Conservation (phyloP, 2,888 invertebrate species). For the Microplitis manilae region DNA sequence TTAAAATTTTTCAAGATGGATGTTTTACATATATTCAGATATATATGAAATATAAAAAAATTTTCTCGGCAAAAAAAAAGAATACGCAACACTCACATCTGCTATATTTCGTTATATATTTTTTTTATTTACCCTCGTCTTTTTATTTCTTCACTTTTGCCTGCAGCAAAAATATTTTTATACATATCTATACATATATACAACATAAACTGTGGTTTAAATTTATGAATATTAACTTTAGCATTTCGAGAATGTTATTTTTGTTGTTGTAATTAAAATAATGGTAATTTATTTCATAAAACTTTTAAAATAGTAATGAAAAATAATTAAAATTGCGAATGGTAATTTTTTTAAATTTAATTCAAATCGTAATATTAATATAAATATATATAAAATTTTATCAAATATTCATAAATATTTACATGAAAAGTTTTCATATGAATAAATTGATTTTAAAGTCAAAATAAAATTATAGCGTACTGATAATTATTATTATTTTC, state of each 20-base stretch:
- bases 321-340: not conserved
- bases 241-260: not conserved
- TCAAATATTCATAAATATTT: too few relatives aligned
- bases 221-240: not conserved
- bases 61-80: not conserved
- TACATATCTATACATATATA: not conserved
- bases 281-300: not conserved
- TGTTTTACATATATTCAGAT: not conserved
- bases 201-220: not conserved
- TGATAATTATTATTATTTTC: not conserved
- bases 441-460: not conserved
- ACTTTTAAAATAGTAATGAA: not conserved
- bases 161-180: not conserved
- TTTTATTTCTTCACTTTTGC: not conserved
- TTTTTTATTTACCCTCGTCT: not conserved
- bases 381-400: too few relatives aligned
- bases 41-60: not conserved
- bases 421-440: too few relatives aligned
- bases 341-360: not conserved
- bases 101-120: not conserved
- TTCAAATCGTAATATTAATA: too few relatives aligned
- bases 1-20: not conserved
- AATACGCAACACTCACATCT: not conserved
- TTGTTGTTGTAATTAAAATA: not conserved
- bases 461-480: not conserved